Percentiles rank a stretch among this genome's conserved stretches.
Evolutionary conservation across 1,140 invertebrate genomes (phyloP).

Genomic region (Phortica variegata): DNA sequence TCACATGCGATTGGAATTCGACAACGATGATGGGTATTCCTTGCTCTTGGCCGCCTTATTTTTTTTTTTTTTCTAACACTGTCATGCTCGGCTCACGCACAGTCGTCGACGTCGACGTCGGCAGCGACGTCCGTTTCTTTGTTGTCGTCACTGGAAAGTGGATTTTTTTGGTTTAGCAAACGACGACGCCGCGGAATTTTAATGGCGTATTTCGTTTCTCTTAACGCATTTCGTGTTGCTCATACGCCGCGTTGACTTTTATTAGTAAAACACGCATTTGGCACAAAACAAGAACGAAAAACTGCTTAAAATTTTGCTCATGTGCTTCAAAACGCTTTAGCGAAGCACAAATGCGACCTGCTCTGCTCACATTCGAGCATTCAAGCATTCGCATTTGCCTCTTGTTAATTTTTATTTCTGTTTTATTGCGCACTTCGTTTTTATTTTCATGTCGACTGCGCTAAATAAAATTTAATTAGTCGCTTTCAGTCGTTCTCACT

Average conservation of each 20-base stretch:
- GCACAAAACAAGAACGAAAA: conserved; percentile 13
- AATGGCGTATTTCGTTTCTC: conserved; percentile 29
- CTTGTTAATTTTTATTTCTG: conserved; percentile 51
- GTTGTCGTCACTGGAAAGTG: conserved; percentile 45
- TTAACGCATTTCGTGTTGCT: not conserved
- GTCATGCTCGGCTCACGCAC: too few species aligned
- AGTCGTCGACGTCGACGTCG: not conserved
- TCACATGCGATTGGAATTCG: conserved; percentile 51
- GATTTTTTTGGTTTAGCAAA: conserved; percentile 37
- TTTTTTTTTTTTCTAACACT: conserved; percentile 16
- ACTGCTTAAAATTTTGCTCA: conserved; percentile 50
- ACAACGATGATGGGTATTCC: conserved; percentile 45
- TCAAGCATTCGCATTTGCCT: conserved; percentile 7
- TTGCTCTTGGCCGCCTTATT: conserved; percentile 5
- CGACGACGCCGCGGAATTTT: conserved; percentile 49
- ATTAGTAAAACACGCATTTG: not conserved
- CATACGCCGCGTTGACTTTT: conserved; percentile 17
- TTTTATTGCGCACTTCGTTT: conserved; percentile 25
- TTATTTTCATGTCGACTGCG: conserved; percentile 42
- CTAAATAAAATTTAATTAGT: conserved; percentile 46
- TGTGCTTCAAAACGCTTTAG: conserved; percentile 24
- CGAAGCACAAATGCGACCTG: not conserved
- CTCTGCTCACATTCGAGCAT: conserved; percentile 1
- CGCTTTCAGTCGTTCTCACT: too few species aligned
- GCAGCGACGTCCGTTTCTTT: conserved; percentile 20